Base-by-base conservation (phyloP, 2,113 vertebrate species). In the Columbina picui region DNA sequence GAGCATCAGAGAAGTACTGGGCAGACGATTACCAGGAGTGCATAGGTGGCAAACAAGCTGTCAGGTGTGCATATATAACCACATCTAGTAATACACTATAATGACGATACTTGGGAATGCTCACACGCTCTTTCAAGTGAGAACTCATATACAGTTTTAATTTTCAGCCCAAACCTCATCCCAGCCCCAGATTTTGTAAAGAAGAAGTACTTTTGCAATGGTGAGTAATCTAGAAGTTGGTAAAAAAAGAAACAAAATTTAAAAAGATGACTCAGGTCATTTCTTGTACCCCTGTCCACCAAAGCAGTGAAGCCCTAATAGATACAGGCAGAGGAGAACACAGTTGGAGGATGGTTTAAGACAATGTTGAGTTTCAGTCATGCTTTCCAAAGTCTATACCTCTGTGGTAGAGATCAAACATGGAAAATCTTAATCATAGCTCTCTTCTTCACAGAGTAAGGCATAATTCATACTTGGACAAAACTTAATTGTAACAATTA, bases 251-350 rank as follows among this genome's bases (percentile, higher is more conserved):
- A 23, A 75, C 10, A 34, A 26, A 22, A 12, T 8, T n/a, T n/a
- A 50, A 23, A 39, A 4, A 77, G 0, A 36, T 0, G 0, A 71
- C 19, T 36, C 11, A 1, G 4, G 25, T 39, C 0, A 63, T 39
- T 69, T 84, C 39, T 41, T 60, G 32, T 12, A 30, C 25, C 2
- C 7, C 12, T 29, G 16, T 52, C 65, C 25, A 69, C 16, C 57
- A 59, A 38, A 50, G 50, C 16, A 75, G 29, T 3, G 12, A 92
- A 80, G 71, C 11, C 14, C 27, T 34, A 71, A 65, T 2, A 86
- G 67, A 86, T 4, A 3, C 16, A 86, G 22, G 23, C 27, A 43
- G 25, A 70, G 41, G 5, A 92, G n/a, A 75, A 64, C 16, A 27
- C 22, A 61, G 16, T 82, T 6, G 67, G 41, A 93, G 30, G 18